Conservation (phyloP, 2,888 invertebrate genomes). For the Synergus umbraculus region DNA sequence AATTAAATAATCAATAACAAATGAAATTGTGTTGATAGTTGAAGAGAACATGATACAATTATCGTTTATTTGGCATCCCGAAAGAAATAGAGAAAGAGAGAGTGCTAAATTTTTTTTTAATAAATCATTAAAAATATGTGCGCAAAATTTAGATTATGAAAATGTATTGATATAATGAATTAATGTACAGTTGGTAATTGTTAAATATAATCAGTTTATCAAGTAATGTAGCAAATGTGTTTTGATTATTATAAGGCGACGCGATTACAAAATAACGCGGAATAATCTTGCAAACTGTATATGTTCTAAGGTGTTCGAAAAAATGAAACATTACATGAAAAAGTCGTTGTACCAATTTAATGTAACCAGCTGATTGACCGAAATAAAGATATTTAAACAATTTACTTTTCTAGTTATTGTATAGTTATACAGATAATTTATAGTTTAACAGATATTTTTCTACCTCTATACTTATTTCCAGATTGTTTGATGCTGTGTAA, state of each 20-base stretch:
- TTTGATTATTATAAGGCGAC: constrained; percentile 13
- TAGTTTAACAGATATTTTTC: no score
- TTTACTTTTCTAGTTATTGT: neutral
- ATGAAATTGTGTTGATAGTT: neutral
- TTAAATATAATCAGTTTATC: constrained; percentile 41
- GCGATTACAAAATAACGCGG: neutral
- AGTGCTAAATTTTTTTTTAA: neutral
- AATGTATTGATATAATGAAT: constrained; percentile 32
- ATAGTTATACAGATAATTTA: no score
- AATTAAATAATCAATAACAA: neutral
- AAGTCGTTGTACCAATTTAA: constrained; percentile 35
- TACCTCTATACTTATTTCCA: no score
- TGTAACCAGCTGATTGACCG: constrained; percentile 38
- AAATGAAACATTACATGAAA: constrained; percentile 29
- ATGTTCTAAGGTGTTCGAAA: constrained; percentile 19
- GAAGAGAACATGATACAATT: neutral
- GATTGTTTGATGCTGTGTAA: neutral
- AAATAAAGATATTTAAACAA: constrained; percentile 40
- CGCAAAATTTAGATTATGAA: constrained; percentile 27
- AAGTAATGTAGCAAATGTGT: constrained; percentile 26
- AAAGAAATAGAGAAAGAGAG: neutral
- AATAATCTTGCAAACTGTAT: constrained; percentile 15
- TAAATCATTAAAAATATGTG: neutral
- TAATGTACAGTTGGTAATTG: constrained; percentile 41
- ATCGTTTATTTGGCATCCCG: neutral